A percentile compares a stretch with the other conserved stretches of the same genome.
Conservation (phyloP, 2,888 invertebrate species). For the Hyalella azteca region DNA sequence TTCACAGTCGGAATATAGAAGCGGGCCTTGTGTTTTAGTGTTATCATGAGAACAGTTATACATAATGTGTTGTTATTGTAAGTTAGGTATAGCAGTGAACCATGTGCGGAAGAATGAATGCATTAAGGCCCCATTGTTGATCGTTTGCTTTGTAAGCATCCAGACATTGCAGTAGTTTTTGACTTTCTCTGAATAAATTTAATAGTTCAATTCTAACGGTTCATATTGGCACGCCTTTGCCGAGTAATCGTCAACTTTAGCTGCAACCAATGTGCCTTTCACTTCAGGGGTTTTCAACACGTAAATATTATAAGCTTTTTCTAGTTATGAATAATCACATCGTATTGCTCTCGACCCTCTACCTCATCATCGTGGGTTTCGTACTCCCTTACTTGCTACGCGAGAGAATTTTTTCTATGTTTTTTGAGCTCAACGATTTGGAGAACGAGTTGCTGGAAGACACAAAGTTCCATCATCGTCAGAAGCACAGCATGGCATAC, state of each 20-base stretch:
- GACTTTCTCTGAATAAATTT: background rate
- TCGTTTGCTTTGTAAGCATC: background rate
- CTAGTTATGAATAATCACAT: constrained; percentile 6
- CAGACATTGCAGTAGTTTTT: background rate
- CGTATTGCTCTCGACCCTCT: background rate
- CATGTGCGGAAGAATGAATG: too few species aligned
- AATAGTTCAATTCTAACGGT: background rate
- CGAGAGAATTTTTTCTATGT: background rate
- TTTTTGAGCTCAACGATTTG: background rate
- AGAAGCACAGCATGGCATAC: background rate
- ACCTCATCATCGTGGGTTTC: background rate
- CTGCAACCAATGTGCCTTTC: too few species aligned
- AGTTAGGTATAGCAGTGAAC: too few species aligned
- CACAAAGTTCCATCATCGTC: background rate
- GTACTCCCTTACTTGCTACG: background rate
- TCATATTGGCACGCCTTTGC: background rate
- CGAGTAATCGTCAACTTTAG: too few species aligned
- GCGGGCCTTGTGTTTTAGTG: too few species aligned
- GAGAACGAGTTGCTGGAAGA: constrained; percentile 4
- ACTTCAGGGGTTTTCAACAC: too few species aligned
- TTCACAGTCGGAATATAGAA: too few species aligned
- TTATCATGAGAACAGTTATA: too few species aligned
- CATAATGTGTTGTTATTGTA: too few species aligned
- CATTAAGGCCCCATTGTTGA: too few species aligned
- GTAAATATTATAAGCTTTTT: background rate